Evolutionary conservation across 2,888 invertebrate species (phyloP).

Genomic region (Peribatodes rhomboidaria): DNA sequence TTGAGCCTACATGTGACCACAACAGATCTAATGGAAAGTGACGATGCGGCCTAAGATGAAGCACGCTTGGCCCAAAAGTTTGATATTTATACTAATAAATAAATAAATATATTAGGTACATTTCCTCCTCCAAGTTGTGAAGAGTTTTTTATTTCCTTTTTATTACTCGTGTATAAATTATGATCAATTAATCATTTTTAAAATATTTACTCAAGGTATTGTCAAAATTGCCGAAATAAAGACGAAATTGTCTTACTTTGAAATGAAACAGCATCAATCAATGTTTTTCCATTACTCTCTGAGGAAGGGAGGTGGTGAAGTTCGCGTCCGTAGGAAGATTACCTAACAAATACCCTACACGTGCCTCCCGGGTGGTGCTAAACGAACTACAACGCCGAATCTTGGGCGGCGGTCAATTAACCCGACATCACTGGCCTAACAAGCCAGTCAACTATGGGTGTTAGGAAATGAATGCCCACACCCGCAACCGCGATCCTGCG

Average conservation of each 20-base stretch:
- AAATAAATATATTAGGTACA: no score
- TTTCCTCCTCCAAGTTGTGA: no score
- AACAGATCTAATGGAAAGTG: no score
- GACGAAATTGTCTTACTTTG: background rate
- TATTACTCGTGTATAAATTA: no score
- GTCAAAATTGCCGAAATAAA: no score
- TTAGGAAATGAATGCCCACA: background rate
- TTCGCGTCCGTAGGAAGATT: background rate
- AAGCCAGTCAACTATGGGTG: background rate
- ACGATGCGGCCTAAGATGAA: no score
- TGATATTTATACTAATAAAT: no score
- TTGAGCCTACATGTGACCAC: no score
- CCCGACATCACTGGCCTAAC: background rate
- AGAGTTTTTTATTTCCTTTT: no score
- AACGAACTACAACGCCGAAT: slow-evolving; percentile 6
- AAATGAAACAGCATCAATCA: background rate
- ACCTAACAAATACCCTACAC: background rate
- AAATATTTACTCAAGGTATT: no score
- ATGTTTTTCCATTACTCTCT: background rate
- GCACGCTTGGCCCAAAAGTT: no score
- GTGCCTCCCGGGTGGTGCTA: background rate
- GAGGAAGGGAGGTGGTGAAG: background rate
- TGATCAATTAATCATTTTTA: no score
- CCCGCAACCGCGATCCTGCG: background rate
- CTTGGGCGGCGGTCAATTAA: slow-evolving; percentile 19